Conservation (phyloP, 2,113 vertebrate species). For the Paramormyrops kingsleyae region DNA sequence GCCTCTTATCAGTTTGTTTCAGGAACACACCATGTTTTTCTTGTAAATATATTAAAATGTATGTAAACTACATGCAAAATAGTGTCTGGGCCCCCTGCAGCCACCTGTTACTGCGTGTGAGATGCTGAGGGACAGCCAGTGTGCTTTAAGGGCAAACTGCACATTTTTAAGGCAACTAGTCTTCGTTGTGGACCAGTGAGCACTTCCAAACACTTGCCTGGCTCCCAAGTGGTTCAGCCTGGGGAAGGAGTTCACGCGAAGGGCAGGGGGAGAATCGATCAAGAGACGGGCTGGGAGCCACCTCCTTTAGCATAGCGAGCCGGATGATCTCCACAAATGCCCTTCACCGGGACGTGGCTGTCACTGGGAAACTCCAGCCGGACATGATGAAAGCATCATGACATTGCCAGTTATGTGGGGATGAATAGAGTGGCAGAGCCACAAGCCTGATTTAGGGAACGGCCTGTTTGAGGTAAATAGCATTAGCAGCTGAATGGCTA, state of each 20-base stretch:
- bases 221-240: not conserved
- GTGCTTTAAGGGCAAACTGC: not conserved
- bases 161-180: not conserved
- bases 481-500: not conserved
- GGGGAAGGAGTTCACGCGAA: not conserved
- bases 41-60: slow-evolving; percentile 15
- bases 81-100: not conserved
- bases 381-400: not conserved
- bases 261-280: not conserved
- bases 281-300: not conserved
- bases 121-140: not conserved
- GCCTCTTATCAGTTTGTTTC: not conserved
- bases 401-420: not conserved
- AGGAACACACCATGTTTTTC: not conserved
- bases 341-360: not conserved
- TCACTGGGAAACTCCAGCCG: not conserved
- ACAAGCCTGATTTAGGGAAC: not conserved
- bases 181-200: not conserved
- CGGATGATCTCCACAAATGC: not conserved
- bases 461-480: not conserved
- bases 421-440: not conserved
- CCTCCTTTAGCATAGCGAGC: not conserved
- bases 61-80: slow-evolving; percentile 17
- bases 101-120: not conserved
- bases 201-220: not conserved